phyloP scores from a whole-genome alignment of 2,888 invertebrate species.

The Polyommatus icarus region DNA sequence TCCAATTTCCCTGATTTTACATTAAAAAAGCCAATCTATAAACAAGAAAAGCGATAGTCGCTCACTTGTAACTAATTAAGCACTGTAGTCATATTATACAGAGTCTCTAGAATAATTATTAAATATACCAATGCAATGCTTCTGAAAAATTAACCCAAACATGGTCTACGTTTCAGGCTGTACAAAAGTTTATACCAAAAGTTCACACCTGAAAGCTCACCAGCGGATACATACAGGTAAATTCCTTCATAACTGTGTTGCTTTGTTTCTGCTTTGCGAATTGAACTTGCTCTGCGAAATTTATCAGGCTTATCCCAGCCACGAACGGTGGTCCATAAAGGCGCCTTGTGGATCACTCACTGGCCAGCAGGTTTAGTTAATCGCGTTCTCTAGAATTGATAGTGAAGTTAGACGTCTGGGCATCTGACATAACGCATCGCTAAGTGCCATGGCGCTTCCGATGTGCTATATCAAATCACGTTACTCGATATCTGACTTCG shows the following conservation, averaged over 20 bases:
- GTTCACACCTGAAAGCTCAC: slow-evolving; percentile 98
- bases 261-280: slow-evolving; percentile 37
- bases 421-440: too few relatives aligned
- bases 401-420: too few relatives aligned
- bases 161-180: slow-evolving; percentile 85
- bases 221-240: slow-evolving; percentile 98
- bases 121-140: neutral
- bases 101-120: too few relatives aligned
- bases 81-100: too few relatives aligned
- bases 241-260: slow-evolving; percentile 30
- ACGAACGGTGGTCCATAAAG: neutral
- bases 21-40: too few relatives aligned
- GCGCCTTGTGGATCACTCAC: neutral
- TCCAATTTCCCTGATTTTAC: too few relatives aligned
- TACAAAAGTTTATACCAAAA: slow-evolving; percentile 98
- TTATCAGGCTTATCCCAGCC: neutral
- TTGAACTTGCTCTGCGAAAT: slow-evolving; percentile 35
- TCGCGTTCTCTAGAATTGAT: neutral
- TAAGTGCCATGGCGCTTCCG: too few relatives aligned
- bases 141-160: neutral
- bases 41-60: too few relatives aligned
- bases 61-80: too few relatives aligned
- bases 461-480: too few relatives aligned
- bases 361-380: neutral
- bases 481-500: too few relatives aligned